A percentile compares a stretch with the other conserved stretches of the same genome.
Evolutionary conservation across 1,140 invertebrate species (phyloP).

Genomic region (Drosophila obscura): DNA sequence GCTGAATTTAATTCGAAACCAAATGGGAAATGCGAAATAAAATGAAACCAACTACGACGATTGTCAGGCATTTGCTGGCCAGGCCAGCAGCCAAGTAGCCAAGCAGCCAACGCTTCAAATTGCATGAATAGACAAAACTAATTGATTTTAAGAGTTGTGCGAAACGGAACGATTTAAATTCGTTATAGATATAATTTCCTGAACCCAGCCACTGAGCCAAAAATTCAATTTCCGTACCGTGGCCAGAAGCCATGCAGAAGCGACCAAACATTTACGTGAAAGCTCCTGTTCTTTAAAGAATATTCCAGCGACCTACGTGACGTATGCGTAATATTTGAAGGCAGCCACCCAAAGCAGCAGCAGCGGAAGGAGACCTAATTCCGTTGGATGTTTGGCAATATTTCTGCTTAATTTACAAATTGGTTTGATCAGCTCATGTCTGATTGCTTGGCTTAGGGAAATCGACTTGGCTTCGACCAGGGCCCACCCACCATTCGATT

Average conservation of each 20-base stretch:
- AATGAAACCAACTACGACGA: not conserved
- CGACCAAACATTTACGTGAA: not conserved
- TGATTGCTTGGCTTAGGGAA: constrained; percentile 23
- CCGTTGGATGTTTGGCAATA: constrained; percentile 29
- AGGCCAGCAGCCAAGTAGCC: too few relatives aligned
- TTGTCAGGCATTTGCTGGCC: not conserved
- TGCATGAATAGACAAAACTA: too few relatives aligned
- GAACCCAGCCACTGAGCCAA: too few relatives aligned
- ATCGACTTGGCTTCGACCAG: constrained; percentile 26
- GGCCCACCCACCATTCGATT: constrained; percentile 35
- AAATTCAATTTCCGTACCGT: too few relatives aligned
- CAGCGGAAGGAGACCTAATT: constrained; percentile 20
- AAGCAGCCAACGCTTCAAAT: too few relatives aligned
- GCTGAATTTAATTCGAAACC: constrained; percentile 20
- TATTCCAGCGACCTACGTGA: not conserved
- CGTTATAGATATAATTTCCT: too few relatives aligned
- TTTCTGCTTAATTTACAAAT: constrained; percentile 30
- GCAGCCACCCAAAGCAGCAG: constrained; percentile 17
- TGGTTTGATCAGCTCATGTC: not conserved
- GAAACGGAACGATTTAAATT: too few relatives aligned
- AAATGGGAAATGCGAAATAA: constrained; percentile 11
- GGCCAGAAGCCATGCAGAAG: not conserved
- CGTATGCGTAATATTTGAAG: constrained; percentile 21
- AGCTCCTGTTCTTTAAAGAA: not conserved
- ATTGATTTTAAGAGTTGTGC: too few relatives aligned